Evolutionary conservation across 2,113 vertebrate species (phyloP).

Genomic region (Myotis lucifugus): DNA sequence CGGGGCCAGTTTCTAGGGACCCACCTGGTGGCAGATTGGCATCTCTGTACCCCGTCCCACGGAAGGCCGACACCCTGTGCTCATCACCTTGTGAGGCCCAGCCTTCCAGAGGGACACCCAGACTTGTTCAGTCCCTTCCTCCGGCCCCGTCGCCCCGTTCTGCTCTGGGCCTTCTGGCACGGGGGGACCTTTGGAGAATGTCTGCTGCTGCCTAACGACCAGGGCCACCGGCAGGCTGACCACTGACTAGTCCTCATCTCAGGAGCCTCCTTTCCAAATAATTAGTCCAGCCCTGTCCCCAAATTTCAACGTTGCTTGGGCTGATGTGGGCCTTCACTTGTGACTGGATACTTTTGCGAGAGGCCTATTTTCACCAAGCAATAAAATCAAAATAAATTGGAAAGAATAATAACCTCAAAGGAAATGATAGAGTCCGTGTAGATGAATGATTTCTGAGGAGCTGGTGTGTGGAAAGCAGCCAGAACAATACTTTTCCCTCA

Average conservation of each 20-base stretch:
- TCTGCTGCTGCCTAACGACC: not conserved
- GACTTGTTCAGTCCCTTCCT: not conserved
- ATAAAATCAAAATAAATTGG: slow-evolving; percentile 51
- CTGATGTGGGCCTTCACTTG: not conserved
- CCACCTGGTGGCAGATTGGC: not conserved
- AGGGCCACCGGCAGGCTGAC: not conserved
- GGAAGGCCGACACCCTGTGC: not conserved
- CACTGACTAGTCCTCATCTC: not conserved
- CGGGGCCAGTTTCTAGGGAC: not conserved
- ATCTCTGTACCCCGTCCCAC: not conserved
- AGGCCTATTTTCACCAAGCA: not conserved
- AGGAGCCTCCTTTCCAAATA: not conserved
- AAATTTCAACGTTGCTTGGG: not conserved
- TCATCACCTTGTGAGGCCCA: not conserved
- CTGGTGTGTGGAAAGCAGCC: not conserved
- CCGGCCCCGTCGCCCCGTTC: not conserved
- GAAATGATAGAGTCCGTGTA: not conserved
- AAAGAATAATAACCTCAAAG: slow-evolving; percentile 32
- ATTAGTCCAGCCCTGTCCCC: not conserved
- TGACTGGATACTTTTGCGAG: not conserved
- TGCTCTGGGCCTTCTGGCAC: not conserved
- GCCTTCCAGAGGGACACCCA: not conserved
- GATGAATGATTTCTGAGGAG: not conserved
- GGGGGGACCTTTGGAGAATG: not conserved
- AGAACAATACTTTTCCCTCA: not conserved